phyloP scores from a whole-genome alignment of 2,888 invertebrate genomes.

The Scotopteryx bipunctaria region DNA sequence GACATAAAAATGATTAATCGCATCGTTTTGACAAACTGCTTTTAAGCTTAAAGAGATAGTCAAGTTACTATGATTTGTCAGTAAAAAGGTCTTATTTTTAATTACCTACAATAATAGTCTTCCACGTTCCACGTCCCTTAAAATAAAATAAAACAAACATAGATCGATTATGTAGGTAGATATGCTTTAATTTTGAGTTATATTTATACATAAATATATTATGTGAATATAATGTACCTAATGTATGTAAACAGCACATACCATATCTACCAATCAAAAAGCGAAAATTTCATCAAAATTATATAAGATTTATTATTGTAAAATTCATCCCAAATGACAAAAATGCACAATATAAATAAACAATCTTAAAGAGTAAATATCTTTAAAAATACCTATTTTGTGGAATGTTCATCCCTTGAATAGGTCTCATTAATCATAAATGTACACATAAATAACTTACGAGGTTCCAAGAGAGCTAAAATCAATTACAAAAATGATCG shows the following conservation, averaged over 20 bases:
- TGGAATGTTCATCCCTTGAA: constrained; percentile 1
- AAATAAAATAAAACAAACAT: neutral
- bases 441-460: neutral
- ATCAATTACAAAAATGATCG: too few species aligned
- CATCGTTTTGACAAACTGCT: too few species aligned
- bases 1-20: too few species aligned
- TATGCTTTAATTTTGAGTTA: constrained; percentile 11
- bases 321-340: neutral
- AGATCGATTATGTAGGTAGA: constrained; percentile 4
- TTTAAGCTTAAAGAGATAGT: too few species aligned
- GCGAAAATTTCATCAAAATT: too few species aligned
- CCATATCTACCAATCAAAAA: too few species aligned
- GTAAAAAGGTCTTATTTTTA: too few species aligned
- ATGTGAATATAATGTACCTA: neutral
- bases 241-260: too few species aligned
- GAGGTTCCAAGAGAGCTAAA: constrained; percentile 4
- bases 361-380: neutral
- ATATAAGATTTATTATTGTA: neutral
- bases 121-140: too few species aligned
- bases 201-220: neutral
- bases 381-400: too few species aligned
- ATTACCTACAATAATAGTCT: too few species aligned
- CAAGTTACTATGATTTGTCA: too few species aligned
- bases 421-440: neutral
- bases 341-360: neutral